phyloP scores from a whole-genome alignment of 2,888 invertebrate species.

The Tinea semifulvella region DNA sequence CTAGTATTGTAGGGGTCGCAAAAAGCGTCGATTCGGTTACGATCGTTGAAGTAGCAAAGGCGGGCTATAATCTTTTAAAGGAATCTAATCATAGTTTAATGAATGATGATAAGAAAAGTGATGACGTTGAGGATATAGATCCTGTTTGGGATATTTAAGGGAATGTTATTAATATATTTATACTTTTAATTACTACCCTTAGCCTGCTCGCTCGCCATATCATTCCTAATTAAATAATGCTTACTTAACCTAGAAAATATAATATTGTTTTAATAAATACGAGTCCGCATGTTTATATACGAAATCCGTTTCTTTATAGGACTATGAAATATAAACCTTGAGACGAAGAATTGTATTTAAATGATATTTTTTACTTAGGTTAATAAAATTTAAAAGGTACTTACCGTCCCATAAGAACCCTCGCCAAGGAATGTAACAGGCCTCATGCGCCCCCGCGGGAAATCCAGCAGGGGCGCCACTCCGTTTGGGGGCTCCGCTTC shows the following conservation, averaged over 20 bases:
- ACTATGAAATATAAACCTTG: too few relatives aligned
- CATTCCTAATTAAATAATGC: too few relatives aligned
- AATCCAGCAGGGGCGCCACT: slow-evolving; percentile 76
- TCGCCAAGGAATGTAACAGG: slow-evolving; percentile 87
- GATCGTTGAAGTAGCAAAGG: slow-evolving; percentile 6
- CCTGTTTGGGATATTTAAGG: slow-evolving; percentile 11
- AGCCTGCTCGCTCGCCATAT: too few relatives aligned
- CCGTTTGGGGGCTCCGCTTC: slow-evolving; percentile 74
- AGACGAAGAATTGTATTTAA: too few relatives aligned
- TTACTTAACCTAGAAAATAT: too few relatives aligned
- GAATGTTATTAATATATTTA: too few relatives aligned
- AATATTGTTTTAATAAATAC: too few relatives aligned
- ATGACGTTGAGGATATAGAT: background rate
- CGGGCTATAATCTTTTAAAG: background rate
- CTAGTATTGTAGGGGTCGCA: background rate
- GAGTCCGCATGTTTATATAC: too few relatives aligned
- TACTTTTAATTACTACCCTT: too few relatives aligned
- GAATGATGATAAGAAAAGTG: background rate
- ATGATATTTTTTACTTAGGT: background rate
- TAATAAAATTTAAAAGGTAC: slow-evolving; percentile 27
- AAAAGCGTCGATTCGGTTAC: slow-evolving; percentile 1
- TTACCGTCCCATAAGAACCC: slow-evolving; percentile 88
- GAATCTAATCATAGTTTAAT: background rate
- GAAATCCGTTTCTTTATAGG: too few relatives aligned
- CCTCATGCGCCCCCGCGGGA: slow-evolving; percentile 84